phyloP scores from a whole-genome alignment of 2,888 invertebrate species.

The Synergus gifuensis region DNA sequence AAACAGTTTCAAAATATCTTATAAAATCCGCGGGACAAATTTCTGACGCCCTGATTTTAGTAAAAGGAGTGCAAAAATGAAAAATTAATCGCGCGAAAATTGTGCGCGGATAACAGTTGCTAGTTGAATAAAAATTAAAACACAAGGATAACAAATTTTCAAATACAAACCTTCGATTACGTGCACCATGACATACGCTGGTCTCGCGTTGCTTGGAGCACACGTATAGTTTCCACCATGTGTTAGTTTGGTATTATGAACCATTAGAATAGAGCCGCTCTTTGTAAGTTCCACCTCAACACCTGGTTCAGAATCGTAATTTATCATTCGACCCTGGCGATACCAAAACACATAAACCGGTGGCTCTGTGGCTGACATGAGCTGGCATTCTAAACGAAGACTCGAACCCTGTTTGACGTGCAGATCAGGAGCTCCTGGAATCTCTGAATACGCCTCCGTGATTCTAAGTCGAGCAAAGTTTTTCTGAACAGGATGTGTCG shows the following conservation, averaged over 20 bases:
- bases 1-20: too few species aligned
- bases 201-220: constrained; percentile 71
- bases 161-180: constrained; percentile 70
- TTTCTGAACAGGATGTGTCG: constrained; percentile 72
- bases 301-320: constrained; percentile 75
- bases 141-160: background rate
- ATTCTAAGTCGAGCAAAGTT: constrained; percentile 70
- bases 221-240: constrained; percentile 76
- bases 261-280: constrained; percentile 71
- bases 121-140: background rate
- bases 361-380: constrained; percentile 72
- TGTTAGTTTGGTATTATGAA: constrained; percentile 70
- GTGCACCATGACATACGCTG: constrained; percentile 72
- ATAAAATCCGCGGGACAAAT: too few species aligned
- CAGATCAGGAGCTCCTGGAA: constrained; percentile 74
- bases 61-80: too few species aligned
- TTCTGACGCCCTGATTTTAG: too few species aligned
- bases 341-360: constrained; percentile 75
- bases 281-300: constrained; percentile 72
- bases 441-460: constrained; percentile 74
- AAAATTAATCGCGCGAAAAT: too few species aligned
- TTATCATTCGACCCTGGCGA: constrained; percentile 74
- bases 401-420: constrained; percentile 75
- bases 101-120: too few species aligned
- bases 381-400: constrained; percentile 72